Conservation (phyloP, 2,113 vertebrate genomes). For the Pseudopipra pipra region DNA sequence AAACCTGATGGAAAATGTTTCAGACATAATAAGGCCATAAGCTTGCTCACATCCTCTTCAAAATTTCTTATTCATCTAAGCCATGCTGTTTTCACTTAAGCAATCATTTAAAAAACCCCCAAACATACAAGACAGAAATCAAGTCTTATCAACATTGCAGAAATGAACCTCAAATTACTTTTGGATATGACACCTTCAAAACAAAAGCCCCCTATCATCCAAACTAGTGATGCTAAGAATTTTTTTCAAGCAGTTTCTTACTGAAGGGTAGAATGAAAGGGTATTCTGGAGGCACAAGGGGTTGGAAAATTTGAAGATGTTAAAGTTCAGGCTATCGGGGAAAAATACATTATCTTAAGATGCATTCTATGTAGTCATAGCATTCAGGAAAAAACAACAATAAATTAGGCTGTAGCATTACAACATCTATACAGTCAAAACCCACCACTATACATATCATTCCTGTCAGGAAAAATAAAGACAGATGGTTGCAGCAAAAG, state of each 20-base stretch:
- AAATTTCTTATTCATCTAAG: background rate
- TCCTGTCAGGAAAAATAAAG: constrained; percentile 23
- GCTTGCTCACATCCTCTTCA: background rate
- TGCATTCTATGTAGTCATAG: background rate
- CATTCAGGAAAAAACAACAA: background rate
- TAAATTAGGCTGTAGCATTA: background rate
- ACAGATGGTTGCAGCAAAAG: constrained; percentile 27
- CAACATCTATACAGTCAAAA: background rate
- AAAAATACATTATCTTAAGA: background rate
- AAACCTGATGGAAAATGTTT: constrained; percentile 33
- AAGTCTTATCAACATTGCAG: background rate
- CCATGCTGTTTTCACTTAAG: background rate
- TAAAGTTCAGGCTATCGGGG: background rate
- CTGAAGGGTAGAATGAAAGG: background rate
- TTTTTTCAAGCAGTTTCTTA: background rate
- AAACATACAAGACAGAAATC: background rate
- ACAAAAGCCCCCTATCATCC: background rate
- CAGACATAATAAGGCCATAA: constrained; percentile 51
- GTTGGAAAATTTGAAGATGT: background rate
- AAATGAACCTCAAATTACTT: background rate
- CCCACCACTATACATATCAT: background rate
- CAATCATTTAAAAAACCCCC: background rate
- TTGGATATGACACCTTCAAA: background rate
- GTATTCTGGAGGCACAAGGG: background rate
- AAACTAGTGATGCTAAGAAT: background rate